Conservation (phyloP, 2,888 invertebrate species). For the Eupelmus urozonus region DNA sequence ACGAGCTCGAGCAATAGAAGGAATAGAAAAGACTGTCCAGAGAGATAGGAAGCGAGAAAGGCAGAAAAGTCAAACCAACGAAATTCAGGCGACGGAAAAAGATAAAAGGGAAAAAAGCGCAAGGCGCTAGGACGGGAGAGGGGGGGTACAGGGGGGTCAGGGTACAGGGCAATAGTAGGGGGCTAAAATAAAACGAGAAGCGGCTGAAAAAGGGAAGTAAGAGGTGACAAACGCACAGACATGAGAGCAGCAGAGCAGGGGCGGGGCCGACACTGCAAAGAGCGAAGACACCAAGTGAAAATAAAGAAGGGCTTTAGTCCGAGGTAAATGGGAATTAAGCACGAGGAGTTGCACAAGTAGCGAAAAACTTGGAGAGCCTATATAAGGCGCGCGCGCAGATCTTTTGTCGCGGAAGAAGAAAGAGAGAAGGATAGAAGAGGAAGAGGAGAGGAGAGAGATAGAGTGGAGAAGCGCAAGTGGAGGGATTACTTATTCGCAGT, state of each 20-base stretch:
- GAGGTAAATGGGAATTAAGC: constrained; percentile 48
- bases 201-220: constrained; percentile 10
- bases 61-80: too few species aligned
- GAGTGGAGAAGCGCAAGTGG: not conserved
- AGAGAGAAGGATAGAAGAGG: not conserved
- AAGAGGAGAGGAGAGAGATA: not conserved
- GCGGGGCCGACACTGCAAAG: not conserved
- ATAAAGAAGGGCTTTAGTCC: constrained; percentile 39
- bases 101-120: not conserved
- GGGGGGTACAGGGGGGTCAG: not conserved
- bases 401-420: constrained; percentile 13
- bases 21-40: not conserved
- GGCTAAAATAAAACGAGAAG: not conserved
- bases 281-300: constrained; percentile 25
- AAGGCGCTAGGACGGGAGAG: not conserved
- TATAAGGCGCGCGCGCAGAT: constrained; percentile 28
- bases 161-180: too few species aligned
- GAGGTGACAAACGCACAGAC: constrained; percentile 23
- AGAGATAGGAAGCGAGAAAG: not conserved
- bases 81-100: not conserved
- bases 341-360: constrained; percentile 16
- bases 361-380: constrained; percentile 37
- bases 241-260: not conserved
- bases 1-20: not conserved
- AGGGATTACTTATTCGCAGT: constrained; percentile 32